Evolutionary conservation across 2,113 vertebrate species (phyloP).

Genomic region (Semnornis frantzii): DNA sequence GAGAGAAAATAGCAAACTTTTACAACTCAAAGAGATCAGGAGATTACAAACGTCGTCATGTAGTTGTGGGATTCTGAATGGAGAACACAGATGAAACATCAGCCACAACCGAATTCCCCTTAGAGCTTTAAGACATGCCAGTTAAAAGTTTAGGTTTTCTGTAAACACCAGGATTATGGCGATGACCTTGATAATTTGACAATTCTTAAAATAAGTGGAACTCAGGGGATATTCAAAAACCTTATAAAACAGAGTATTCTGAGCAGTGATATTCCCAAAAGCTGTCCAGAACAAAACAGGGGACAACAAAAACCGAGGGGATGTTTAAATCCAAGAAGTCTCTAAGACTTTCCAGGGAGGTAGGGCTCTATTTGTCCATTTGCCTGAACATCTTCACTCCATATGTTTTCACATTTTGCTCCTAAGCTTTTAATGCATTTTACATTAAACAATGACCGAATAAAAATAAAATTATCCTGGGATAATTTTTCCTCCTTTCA

Average conservation of each 20-base stretch:
- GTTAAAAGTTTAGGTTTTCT: constrained; percentile 40
- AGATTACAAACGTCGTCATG: constrained; percentile 2
- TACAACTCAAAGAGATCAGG: constrained; percentile 45
- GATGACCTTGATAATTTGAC: constrained; percentile 27
- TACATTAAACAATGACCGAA: constrained; percentile 28
- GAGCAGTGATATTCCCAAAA: constrained; percentile 12
- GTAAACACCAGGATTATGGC: constrained; percentile 33
- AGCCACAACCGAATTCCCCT: not conserved
- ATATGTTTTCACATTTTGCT: constrained; percentile 39
- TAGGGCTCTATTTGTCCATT: constrained; percentile 9
- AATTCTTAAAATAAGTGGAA: constrained; percentile 41
- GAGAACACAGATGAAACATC: not conserved
- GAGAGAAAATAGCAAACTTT: constrained; percentile 48
- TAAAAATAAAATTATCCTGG: not conserved
- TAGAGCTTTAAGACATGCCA: not conserved
- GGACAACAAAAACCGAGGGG: not conserved
- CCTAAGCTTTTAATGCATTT: constrained; percentile 57
- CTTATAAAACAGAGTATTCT: constrained; percentile 8
- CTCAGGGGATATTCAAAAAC: not conserved
- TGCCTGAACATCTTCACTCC: constrained; percentile 25
- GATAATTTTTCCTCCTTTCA: not conserved
- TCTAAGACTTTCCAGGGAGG: not conserved
- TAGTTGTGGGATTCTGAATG: constrained; percentile 54
- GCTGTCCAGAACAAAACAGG: not conserved
- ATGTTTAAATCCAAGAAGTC: constrained; percentile 19